These are phyloP conservation scores for Podarcis muralis DNA, from an alignment of 2,113 vertebrate species.

Conservation along the genomic window DNA sequence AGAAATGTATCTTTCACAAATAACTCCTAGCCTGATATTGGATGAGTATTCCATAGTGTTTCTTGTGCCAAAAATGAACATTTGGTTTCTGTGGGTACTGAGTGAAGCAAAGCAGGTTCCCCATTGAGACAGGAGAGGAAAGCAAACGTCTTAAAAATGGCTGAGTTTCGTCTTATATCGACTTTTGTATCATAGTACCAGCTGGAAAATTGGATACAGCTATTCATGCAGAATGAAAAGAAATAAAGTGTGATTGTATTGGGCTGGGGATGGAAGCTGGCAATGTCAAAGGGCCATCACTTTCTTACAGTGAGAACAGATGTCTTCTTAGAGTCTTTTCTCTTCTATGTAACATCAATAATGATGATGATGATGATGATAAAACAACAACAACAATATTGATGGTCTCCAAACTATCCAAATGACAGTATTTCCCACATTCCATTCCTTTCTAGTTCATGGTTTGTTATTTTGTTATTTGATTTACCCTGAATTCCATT, in stretches of 20 bases:
- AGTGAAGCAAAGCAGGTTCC: not conserved
- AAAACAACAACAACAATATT: too few species aligned
- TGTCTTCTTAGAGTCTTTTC: not conserved
- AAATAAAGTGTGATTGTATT: not conserved
- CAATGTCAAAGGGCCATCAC: not conserved
- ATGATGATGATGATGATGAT: not conserved
- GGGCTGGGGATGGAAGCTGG: not conserved
- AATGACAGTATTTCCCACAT: not conserved
- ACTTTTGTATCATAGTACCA: not conserved
- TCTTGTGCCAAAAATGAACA: slow-evolving; percentile 20
- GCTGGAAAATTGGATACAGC: slow-evolving; percentile 18
- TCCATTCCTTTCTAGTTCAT: not conserved
- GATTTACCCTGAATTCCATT: too few species aligned
- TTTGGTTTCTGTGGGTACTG: not conserved
- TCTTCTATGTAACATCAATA: not conserved
- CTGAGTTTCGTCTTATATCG: slow-evolving; percentile 28
- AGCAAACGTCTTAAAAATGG: slow-evolving; percentile 20
- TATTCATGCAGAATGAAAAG: slow-evolving; percentile 9
- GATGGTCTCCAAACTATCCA: too few species aligned
- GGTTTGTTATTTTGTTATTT: not conserved
- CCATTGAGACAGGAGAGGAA: not conserved
- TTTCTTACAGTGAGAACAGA: not conserved
- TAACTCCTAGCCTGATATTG: slow-evolving; percentile 7
- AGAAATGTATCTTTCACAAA: not conserved
- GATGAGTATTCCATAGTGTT: not conserved